phyloP scores from a whole-genome alignment of 2,888 invertebrate species.

The Achlya flavicornis region DNA sequence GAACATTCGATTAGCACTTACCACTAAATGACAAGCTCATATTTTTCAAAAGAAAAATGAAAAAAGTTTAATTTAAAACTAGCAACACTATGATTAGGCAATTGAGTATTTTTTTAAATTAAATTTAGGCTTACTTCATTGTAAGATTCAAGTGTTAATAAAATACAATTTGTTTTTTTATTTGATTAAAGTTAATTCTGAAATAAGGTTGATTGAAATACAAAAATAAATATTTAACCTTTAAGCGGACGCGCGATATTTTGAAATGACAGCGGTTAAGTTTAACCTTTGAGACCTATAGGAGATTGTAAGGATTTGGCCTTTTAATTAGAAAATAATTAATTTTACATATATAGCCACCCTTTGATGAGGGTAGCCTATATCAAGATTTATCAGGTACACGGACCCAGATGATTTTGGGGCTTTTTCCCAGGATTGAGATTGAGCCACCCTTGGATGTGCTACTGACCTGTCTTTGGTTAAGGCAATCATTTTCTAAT shows the following conservation, averaged over 20 bases:
- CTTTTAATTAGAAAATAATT: too few species aligned
- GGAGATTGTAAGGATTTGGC: neutral
- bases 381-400: too few species aligned
- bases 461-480: too few species aligned
- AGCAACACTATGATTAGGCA: neutral
- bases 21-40: slow-evolving; percentile 75
- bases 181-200: neutral
- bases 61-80: slow-evolving; percentile 23
- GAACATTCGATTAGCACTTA: slow-evolving; percentile 74
- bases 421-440: too few species aligned
- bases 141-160: neutral
- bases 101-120: neutral
- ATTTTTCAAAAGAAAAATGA: slow-evolving; percentile 44
- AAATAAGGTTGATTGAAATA: neutral
- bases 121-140: neutral
- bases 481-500: too few species aligned
- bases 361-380: too few species aligned
- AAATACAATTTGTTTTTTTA: neutral
- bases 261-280: too few species aligned
- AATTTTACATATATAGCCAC: too few species aligned
- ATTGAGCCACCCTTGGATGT: too few species aligned
- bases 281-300: too few species aligned
- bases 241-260: too few species aligned
- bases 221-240: neutral
- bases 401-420: too few species aligned